Evolutionary conservation across 2,888 invertebrate genomes (phyloP).

Genomic region (Galerucella pusilla): DNA sequence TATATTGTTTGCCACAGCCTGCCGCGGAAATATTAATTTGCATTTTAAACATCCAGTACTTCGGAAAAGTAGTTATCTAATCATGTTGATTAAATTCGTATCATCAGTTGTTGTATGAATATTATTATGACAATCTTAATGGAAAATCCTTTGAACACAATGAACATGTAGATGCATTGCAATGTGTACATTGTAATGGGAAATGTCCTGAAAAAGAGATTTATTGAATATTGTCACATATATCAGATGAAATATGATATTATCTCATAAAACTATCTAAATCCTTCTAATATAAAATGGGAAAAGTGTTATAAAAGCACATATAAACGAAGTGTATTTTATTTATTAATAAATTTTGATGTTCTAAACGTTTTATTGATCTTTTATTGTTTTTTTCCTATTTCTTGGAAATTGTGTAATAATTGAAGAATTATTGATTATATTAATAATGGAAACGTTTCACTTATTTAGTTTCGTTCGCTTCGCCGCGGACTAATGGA

Average conservation of each 20-base stretch:
- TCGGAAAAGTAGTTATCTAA: too few relatives aligned
- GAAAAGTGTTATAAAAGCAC: slow-evolving; percentile 8
- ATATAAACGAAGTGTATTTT: neutral
- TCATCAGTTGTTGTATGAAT: too few relatives aligned
- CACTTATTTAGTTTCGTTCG: slow-evolving; percentile 13
- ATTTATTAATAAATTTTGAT: slow-evolving; percentile 9
- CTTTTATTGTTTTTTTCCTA: slow-evolving; percentile 8
- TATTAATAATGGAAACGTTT: slow-evolving; percentile 17
- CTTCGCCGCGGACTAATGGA: slow-evolving; percentile 11
- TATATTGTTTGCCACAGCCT: too few relatives aligned
- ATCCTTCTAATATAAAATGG: neutral
- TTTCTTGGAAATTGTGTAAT: slow-evolving; percentile 5
- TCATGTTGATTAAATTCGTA: too few relatives aligned
- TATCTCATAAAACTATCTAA: neutral
- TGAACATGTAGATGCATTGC: too few relatives aligned
- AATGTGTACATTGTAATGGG: too few relatives aligned
- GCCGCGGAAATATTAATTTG: too few relatives aligned
- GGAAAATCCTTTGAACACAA: too few relatives aligned
- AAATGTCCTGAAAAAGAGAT: too few relatives aligned
- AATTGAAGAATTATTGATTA: slow-evolving; percentile 17
- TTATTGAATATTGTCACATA: too few relatives aligned
- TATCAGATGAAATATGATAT: neutral
- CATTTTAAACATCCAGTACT: too few relatives aligned
- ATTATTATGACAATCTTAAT: too few relatives aligned
- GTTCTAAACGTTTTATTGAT: slow-evolving; percentile 5